Percentiles rank a stretch among this genome's conserved stretches.
These are phyloP conservation scores for Myiopsitta monachus DNA, from an alignment of 2,113 vertebrate genomes.

Conservation along the genomic window DNA sequence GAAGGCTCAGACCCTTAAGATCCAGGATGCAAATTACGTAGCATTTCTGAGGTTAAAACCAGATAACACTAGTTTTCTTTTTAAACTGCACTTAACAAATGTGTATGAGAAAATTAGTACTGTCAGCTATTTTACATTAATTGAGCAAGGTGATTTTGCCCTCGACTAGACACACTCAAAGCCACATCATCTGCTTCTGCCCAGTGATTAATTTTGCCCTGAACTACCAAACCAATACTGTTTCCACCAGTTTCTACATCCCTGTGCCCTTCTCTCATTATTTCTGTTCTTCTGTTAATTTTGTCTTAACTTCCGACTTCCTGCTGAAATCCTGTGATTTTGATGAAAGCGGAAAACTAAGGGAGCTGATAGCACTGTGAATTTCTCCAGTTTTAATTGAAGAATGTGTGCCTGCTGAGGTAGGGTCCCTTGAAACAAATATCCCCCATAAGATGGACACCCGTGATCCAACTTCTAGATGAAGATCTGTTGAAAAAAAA, in stretches of 20 bases:
- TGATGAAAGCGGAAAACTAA: background rate
- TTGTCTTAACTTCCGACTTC: background rate
- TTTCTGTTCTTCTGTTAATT: background rate
- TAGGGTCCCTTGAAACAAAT: background rate
- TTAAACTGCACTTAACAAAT: background rate
- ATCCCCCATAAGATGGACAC: background rate
- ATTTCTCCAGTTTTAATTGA: background rate
- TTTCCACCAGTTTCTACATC: background rate
- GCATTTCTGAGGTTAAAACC: background rate
- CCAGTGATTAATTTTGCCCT: background rate
- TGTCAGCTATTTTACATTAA: background rate
- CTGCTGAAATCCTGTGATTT: background rate
- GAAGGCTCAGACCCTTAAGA: background rate
- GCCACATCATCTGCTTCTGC: background rate
- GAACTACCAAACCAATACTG: background rate
- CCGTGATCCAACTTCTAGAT: background rate
- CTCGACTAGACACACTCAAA: background rate
- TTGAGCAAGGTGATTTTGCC: background rate
- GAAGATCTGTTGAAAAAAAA: background rate
- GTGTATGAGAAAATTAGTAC: background rate
- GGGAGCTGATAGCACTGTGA: background rate
- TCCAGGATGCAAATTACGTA: background rate
- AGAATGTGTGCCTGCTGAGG: background rate
- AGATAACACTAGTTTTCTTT: background rate
- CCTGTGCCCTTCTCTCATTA: background rate